phyloP scores from a whole-genome alignment of 2,888 invertebrate species.

The Ptychoptera albimana region DNA sequence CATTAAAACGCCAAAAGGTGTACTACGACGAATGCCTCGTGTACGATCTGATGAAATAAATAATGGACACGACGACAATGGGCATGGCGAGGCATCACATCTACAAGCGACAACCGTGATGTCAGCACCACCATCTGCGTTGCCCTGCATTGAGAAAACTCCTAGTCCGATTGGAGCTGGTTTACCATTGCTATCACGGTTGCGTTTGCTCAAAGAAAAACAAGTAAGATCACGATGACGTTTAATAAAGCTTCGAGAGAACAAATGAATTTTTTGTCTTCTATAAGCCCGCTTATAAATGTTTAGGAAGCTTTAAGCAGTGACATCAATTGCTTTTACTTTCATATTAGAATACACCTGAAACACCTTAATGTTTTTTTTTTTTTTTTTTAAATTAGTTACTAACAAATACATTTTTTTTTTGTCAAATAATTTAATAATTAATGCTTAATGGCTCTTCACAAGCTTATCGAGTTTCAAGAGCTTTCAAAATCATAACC shows the following conservation, averaged over 20 bases:
- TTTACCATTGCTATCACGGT: conserved; percentile 57
- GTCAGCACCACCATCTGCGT: too few relatives aligned
- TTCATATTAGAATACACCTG: too few relatives aligned
- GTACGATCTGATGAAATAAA: conserved; percentile 58
- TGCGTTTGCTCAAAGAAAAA: conserved; percentile 71
- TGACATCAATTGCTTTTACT: too few relatives aligned
- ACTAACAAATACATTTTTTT: too few relatives aligned
- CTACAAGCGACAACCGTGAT: conserved; percentile 22
- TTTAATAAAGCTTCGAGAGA: not conserved
- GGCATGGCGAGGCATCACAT: not conserved
- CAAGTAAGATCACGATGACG: conserved; percentile 36
- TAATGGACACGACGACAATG: conserved; percentile 25
- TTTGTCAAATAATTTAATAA: too few relatives aligned
- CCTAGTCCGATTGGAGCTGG: conserved; percentile 71
- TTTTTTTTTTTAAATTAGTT: too few relatives aligned
- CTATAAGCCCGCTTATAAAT: not conserved
- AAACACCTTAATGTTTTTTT: too few relatives aligned
- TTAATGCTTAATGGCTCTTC: too few relatives aligned
- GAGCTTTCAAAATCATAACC: too few relatives aligned
- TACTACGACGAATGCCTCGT: conserved; percentile 55
- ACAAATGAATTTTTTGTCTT: not conserved
- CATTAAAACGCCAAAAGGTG: conserved; percentile 33
- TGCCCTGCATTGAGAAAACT: conserved; percentile 30
- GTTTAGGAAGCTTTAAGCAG: too few relatives aligned
- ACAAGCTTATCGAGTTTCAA: too few relatives aligned